A percentile compares a stretch with the other conserved stretches of the same genome.
Conservation (phyloP, 1,140 invertebrate genomes). For the Drosophila setifemur region DNA sequence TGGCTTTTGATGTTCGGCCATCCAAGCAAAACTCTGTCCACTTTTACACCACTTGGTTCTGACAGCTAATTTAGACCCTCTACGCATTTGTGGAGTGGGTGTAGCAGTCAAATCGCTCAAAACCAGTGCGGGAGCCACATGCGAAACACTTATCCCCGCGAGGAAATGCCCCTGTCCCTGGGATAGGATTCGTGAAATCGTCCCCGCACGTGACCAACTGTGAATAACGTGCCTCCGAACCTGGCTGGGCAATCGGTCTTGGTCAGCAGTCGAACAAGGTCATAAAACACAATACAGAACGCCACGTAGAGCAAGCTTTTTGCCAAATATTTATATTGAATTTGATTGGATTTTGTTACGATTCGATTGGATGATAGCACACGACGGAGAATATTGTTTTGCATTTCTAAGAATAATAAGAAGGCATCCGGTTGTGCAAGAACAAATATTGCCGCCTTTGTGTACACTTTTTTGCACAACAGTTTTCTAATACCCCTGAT, state of each 20-base stretch:
- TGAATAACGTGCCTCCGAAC: constrained; percentile 3
- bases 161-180: neutral
- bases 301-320: constrained; percentile 33
- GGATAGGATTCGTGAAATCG: neutral
- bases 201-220: constrained; percentile 16
- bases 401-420: neutral
- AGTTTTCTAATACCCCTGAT: too few relatives aligned
- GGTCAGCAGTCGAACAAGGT: neutral
- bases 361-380: constrained; percentile 54
- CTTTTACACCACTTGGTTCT: constrained; percentile 33
- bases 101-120: neutral
- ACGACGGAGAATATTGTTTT: constrained; percentile 13
- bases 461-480: too few relatives aligned
- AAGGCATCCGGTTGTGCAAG: neutral
- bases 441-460: too few relatives aligned
- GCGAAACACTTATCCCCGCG: neutral
- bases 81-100: constrained; percentile 1
- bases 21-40: constrained; percentile 3
- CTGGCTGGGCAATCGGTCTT: constrained; percentile 1
- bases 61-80: constrained; percentile 61
- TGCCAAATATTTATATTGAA: constrained; percentile 51
- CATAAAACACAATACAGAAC: neutral
- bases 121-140: neutral
- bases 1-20: constrained; percentile 55
- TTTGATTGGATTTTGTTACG: constrained; percentile 44